A percentile compares a stretch with the other conserved stretches of the same genome.
phyloP scores from a whole-genome alignment of 2,113 vertebrate species.

The Macrotis lagotis region DNA sequence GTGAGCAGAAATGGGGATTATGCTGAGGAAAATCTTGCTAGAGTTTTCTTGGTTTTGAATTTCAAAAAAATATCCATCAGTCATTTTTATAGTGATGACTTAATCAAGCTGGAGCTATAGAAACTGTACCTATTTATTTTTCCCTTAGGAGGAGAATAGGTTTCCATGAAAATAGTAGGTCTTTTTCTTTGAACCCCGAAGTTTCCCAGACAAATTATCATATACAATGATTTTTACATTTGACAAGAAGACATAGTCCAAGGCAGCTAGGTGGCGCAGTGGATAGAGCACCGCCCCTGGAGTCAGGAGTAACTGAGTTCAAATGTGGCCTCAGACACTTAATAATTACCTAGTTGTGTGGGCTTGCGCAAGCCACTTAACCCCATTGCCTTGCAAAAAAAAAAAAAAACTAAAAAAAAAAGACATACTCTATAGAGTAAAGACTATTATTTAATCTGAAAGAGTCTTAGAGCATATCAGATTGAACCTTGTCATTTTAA shows the following conservation, averaged over 20 bases:
- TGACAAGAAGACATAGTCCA: not conserved
- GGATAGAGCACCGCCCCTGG: too few species aligned
- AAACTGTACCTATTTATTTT: not conserved
- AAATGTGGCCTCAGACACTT: too few species aligned
- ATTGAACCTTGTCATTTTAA: not conserved
- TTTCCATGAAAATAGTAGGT: not conserved
- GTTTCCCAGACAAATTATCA: not conserved
- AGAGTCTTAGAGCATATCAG: not conserved
- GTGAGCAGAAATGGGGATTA: not conserved
- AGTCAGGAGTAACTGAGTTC: too few species aligned
- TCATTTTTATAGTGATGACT: slow-evolving; percentile 27
- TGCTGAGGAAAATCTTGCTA: not conserved
- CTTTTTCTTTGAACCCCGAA: not conserved
- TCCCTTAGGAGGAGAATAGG: not conserved
- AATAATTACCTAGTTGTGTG: too few species aligned
- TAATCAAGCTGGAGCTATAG: not conserved
- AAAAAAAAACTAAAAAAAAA: too few species aligned
- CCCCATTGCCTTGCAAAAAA: too few species aligned
- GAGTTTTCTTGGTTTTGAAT: not conserved
- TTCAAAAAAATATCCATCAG: not conserved
- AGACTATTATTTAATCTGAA: not conserved
- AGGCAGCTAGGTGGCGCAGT: too few species aligned
- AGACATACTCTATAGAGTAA: too few species aligned
- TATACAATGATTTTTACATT: not conserved
- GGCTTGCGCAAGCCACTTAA: too few species aligned